Percentiles rank a stretch among this genome's conserved stretches.
Conservation (phyloP, 2,888 invertebrate species). For the Formica aserva region DNA sequence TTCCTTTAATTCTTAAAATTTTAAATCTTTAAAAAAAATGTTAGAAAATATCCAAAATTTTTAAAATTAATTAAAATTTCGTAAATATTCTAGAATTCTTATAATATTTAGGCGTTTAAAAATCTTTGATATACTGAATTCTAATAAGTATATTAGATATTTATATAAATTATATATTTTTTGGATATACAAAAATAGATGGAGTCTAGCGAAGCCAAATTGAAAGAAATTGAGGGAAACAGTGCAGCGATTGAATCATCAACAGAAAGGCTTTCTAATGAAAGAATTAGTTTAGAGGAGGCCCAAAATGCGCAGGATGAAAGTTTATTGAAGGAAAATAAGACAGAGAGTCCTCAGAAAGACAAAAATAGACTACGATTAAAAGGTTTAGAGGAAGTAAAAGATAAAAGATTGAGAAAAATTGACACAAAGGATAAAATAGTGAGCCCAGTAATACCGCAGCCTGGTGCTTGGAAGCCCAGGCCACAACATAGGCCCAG, state of each 20-base stretch:
- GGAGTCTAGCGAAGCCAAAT: constrained; percentile 1
- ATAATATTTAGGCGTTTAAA: background rate
- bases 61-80: background rate
- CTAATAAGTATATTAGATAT: background rate
- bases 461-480: constrained; percentile 94
- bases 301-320: constrained; percentile 3
- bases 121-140: background rate
- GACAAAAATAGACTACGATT: constrained; percentile 81
- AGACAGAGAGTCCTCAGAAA: constrained; percentile 76
- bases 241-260: background rate
- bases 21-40: background rate
- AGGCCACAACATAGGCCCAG: constrained; percentile 86
- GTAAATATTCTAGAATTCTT: background rate
- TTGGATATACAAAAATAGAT: background rate
- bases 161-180: constrained; percentile 18
- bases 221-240: constrained; percentile 16
- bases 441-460: constrained; percentile 96
- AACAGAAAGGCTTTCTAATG: background rate
- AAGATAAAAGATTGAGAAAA: constrained; percentile 87
- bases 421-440: constrained; percentile 94
- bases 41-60: background rate
- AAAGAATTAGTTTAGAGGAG: constrained; percentile 5
- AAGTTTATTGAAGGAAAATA: constrained; percentile 66
- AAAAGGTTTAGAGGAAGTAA: constrained; percentile 82
- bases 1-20: background rate